A percentile compares a stretch with the other conserved stretches of the same genome.
These are phyloP conservation scores for Sipunculus nudus DNA, from an alignment of 2,888 invertebrate species.

Conservation along the genomic window DNA sequence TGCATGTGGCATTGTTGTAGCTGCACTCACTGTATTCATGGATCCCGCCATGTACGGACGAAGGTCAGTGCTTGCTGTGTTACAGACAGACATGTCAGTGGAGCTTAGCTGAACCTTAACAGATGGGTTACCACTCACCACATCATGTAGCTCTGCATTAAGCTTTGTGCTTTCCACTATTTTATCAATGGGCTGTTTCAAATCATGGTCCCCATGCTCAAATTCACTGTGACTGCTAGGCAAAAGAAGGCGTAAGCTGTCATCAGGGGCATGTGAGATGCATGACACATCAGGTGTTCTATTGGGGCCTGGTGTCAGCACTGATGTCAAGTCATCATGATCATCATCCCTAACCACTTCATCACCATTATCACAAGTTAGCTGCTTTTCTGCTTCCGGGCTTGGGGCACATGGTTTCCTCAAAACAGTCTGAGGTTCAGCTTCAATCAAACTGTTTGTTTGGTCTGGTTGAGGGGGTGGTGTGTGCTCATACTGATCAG, in stretches of 20 bases:
- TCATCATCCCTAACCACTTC: too few species aligned
- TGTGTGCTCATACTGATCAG: too few species aligned
- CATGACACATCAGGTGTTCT: constrained; percentile 10
- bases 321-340: too few species aligned
- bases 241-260: background rate
- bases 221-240: background rate
- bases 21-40: constrained; percentile 16
- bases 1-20: constrained; percentile 17
- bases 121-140: background rate
- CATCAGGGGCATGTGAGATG: constrained; percentile 3
- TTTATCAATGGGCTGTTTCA: background rate
- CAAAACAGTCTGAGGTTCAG: too few species aligned
- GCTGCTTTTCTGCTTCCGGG: too few species aligned
- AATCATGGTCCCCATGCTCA: background rate
- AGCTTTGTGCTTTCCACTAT: background rate
- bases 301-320: constrained; percentile 3
- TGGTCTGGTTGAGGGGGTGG: too few species aligned
- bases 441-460: too few species aligned
- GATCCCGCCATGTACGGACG: constrained; percentile 24
- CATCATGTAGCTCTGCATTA: background rate
- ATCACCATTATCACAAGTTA: too few species aligned
- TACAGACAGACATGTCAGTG: constrained; percentile 2
- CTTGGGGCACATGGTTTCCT: too few species aligned
- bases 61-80: constrained; percentile 33
- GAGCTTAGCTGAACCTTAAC: too few species aligned